Conservation (phyloP, 2,113 vertebrate species). For the Callorhinus ursinus region DNA sequence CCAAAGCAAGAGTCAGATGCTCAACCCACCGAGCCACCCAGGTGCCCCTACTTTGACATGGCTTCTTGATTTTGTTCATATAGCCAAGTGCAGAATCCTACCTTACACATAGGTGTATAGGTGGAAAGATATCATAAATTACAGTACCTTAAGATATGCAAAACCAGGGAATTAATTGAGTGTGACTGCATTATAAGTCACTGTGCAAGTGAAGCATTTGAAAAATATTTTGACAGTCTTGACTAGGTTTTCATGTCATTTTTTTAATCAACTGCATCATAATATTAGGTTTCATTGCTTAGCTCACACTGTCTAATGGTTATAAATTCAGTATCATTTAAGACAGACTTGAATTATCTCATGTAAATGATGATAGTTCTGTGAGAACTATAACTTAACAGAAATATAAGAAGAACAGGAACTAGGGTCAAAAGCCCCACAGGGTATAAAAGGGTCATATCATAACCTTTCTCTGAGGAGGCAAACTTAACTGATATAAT, state of each 20-base stretch:
- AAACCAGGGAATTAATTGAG: conserved; percentile 29
- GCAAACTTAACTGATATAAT: conserved; percentile 85
- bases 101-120: background rate
- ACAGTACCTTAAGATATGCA: background rate
- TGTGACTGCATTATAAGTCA: conserved; percentile 40
- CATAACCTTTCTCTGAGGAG: conserved; percentile 87
- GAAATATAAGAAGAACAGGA: conserved; percentile 56
- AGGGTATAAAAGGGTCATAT: conserved; percentile 86
- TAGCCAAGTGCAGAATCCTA: background rate
- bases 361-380: conserved; percentile 50
- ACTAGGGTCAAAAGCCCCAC: conserved; percentile 74
- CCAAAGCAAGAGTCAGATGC: background rate
- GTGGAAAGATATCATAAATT: background rate
- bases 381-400: conserved; percentile 52
- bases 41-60: background rate
- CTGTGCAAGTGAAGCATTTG: background rate
- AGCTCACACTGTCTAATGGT: background rate
- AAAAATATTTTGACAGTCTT: conserved; percentile 61
- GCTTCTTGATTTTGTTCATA: background rate
- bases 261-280: conserved; percentile 29
- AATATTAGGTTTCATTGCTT: conserved; percentile 41
- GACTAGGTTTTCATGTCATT: conserved; percentile 36
- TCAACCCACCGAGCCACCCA: background rate
- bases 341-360: conserved; percentile 40
- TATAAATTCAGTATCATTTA: conserved; percentile 36